phyloP scores from a whole-genome alignment of 2,113 vertebrate genomes.

The Sorex fumeus region DNA sequence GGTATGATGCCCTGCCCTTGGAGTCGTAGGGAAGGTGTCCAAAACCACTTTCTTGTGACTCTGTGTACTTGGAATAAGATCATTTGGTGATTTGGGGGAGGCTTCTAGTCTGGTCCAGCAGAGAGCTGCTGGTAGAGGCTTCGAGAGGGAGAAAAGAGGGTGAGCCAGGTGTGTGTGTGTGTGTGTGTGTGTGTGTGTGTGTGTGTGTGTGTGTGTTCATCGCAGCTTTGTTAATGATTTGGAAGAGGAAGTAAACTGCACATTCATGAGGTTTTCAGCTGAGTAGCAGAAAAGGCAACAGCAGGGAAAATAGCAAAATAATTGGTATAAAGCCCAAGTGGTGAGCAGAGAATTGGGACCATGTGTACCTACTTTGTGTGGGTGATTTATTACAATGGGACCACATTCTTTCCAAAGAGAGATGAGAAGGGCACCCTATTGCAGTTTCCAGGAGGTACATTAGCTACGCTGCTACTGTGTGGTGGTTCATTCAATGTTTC shows the following conservation, averaged over 20 bases:
- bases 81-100: background rate
- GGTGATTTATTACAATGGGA: slow-evolving; percentile 66
- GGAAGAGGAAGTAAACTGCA: slow-evolving; percentile 70
- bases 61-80: background rate
- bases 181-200: slow-evolving; percentile 45
- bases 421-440: background rate
- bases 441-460: slow-evolving; percentile 54
- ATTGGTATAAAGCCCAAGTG: slow-evolving; percentile 71
- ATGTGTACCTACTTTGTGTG: background rate
- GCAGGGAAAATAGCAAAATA: slow-evolving; percentile 65
- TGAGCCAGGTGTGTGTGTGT: slow-evolving; percentile 69
- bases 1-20: background rate
- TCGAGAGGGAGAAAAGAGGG: background rate
- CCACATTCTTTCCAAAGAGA: slow-evolving; percentile 16
- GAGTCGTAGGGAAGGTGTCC: background rate
- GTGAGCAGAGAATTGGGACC: slow-evolving; percentile 14
- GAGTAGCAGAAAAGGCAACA: slow-evolving; percentile 59
- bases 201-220: slow-evolving; percentile 44
- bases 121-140: slow-evolving; percentile 35
- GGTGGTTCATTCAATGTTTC: slow-evolving; percentile 74
- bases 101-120: slow-evolving; percentile 20
- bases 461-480: slow-evolving; percentile 52
- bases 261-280: slow-evolving; percentile 78
- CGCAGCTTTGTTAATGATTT: slow-evolving; percentile 74
- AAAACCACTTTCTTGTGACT: slow-evolving; percentile 2